A percentile compares a stretch with the other conserved stretches of the same genome.
Conservation (phyloP, 2,113 vertebrate genomes). For the Campylorhamphus procurvoides region DNA sequence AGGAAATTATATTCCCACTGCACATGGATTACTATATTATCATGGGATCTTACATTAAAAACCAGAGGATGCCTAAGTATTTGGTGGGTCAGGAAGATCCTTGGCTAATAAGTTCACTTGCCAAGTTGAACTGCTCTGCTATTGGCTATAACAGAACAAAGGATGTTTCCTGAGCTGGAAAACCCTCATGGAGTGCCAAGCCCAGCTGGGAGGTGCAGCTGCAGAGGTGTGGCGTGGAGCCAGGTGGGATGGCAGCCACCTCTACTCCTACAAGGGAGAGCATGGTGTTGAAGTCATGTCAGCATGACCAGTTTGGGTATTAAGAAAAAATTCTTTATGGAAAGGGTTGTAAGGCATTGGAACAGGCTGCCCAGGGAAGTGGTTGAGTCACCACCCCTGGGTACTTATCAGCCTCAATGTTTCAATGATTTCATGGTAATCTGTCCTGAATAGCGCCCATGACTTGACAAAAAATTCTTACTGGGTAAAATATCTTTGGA, state of each 20-base stretch:
- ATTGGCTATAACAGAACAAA: rapidly evolving
- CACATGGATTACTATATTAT: not conserved
- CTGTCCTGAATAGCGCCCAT: not conserved
- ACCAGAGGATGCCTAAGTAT: not conserved
- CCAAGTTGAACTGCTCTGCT: not conserved
- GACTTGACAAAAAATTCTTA: not conserved
- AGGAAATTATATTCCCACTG: not conserved
- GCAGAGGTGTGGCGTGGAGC: not conserved
- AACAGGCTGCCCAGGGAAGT: not conserved
- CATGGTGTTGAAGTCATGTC: not conserved
- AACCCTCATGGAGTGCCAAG: not conserved
- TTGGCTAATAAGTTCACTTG: not conserved
- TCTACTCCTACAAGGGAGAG: not conserved
- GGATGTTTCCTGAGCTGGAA: not conserved
- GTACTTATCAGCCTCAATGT: no score
- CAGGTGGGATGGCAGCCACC: not conserved
- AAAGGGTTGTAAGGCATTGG: not conserved
- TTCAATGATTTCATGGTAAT: not conserved
- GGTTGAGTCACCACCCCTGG: not conserved
- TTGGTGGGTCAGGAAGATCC: not conserved
- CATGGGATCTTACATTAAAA: not conserved
- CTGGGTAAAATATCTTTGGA: not conserved
- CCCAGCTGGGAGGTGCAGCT: not conserved
- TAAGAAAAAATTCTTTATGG: not conserved
- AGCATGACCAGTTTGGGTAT: not conserved